Conservation (phyloP, 1,140 invertebrate genomes). For the Meloidogyne exigua region DNA sequence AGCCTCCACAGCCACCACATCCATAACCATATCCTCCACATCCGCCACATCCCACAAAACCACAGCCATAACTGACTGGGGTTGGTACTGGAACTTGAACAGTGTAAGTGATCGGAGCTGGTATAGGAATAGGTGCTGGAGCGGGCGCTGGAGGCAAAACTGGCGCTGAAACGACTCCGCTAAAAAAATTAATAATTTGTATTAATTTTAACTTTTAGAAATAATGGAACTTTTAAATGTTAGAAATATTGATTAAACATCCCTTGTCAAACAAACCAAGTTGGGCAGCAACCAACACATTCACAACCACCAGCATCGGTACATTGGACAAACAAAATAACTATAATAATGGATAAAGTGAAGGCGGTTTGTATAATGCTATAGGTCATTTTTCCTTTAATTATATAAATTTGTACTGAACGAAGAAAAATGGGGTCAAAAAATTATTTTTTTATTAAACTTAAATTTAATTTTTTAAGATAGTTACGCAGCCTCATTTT, state of each 20-base stretch:
- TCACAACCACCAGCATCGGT: background rate
- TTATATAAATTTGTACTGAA: background rate
- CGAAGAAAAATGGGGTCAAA: background rate
- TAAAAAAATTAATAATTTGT: background rate
- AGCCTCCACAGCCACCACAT: constrained; percentile 10
- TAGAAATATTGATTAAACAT: background rate
- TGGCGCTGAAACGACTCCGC: background rate
- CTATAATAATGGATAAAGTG: background rate
- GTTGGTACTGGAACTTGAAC: background rate
- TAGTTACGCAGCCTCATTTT: background rate
- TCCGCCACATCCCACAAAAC: background rate
- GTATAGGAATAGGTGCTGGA: background rate
- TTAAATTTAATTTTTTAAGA: too few relatives aligned
- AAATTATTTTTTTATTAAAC: too few relatives aligned
- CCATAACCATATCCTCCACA: constrained; percentile 4
- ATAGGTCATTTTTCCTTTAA: background rate
- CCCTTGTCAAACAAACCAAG: background rate
- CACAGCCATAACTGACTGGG: background rate
- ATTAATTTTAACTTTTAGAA: background rate
- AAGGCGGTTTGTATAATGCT: background rate
- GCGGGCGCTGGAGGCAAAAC: background rate
- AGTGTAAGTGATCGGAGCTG: background rate
- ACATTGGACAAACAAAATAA: background rate
- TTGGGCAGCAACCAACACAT: background rate
- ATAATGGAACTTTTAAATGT: too few relatives aligned